These are phyloP conservation scores for honey bee (Apis mellifera) DNA, from an alignment of 1,140 invertebrate species.

Conservation along the genomic window DNA sequence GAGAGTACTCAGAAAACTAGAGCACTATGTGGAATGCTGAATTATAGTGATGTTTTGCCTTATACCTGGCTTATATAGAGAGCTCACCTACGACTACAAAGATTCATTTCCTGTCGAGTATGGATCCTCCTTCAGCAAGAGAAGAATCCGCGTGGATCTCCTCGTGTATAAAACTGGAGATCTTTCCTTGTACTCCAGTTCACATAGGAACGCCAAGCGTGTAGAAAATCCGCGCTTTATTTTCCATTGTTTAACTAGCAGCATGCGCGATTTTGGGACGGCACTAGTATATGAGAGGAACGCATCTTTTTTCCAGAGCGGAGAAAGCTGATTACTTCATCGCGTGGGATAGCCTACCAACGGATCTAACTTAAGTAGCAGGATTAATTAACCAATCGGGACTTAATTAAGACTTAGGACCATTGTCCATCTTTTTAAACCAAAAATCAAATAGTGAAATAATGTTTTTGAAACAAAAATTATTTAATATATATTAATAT, in stretches of 20 bases:
- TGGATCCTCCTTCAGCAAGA: slow-evolving; percentile 6
- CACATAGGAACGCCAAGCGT: slow-evolving; percentile 65
- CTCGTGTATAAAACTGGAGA: background rate
- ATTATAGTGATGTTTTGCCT: slow-evolving; percentile 67
- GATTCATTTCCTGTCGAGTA: slow-evolving; percentile 59
- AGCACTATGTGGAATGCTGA: slow-evolving; percentile 68
- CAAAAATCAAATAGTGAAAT: too few relatives aligned
- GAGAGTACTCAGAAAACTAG: slow-evolving; percentile 41
- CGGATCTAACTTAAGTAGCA: slow-evolving; percentile 18
- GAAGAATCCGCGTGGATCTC: slow-evolving; percentile 22
- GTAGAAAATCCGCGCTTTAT: slow-evolving; percentile 75
- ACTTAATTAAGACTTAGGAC: slow-evolving; percentile 71
- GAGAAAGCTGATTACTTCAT: slow-evolving; percentile 79
- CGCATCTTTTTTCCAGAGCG: slow-evolving; percentile 26
- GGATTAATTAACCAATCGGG: slow-evolving; percentile 77
- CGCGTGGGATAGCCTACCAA: slow-evolving; percentile 73
- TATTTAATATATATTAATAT: too few relatives aligned
- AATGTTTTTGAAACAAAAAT: too few relatives aligned
- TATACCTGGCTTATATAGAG: slow-evolving; percentile 71
- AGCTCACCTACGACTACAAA: slow-evolving; percentile 48
- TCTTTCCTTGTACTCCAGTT: slow-evolving; percentile 59
- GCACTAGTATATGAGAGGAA: slow-evolving; percentile 21
- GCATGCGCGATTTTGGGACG: slow-evolving; percentile 65
- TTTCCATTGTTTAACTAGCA: slow-evolving; percentile 71
- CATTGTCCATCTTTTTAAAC: slow-evolving; percentile 29